Evolutionary conservation across 2,888 invertebrate species (phyloP).

Genomic region (Eupithecia insigniata): DNA sequence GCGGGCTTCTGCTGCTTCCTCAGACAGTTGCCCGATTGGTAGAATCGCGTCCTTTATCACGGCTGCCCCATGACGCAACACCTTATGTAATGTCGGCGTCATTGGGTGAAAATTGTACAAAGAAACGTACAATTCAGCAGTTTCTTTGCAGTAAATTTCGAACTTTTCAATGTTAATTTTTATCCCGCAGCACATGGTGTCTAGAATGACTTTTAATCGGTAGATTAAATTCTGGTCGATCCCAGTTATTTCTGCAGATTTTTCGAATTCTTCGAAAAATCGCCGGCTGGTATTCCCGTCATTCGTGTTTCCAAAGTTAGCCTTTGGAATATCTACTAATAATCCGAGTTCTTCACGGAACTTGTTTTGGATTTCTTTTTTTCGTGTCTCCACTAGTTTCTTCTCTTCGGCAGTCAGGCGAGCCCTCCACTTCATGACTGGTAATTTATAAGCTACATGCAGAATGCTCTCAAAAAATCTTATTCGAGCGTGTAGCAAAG

Average conservation of each 20-base stretch:
- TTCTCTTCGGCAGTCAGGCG: not conserved
- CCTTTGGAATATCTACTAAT: conserved; percentile 14
- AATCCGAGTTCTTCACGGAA: not conserved
- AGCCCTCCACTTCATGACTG: not conserved
- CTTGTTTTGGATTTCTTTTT: not conserved
- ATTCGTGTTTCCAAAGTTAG: conserved; percentile 20
- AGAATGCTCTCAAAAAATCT: conserved; percentile 38
- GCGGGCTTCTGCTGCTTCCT: conserved; percentile 37
- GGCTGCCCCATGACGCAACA: conserved; percentile 25
- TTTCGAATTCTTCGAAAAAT: not conserved
- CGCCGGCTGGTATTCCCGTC: conserved; percentile 8
- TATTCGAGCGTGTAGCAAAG: conserved; percentile 42
- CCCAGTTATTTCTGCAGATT: conserved; percentile 1
- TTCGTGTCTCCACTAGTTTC: not conserved
- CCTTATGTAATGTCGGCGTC: conserved; percentile 27
- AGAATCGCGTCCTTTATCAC: conserved; percentile 34
- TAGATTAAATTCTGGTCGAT: conserved; percentile 11
- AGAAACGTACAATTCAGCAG: conserved; percentile 18
- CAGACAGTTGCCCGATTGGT: conserved; percentile 20
- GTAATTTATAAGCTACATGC: conserved; percentile 1
- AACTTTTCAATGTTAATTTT: conserved; percentile 9
- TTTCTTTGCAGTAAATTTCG: conserved; percentile 20
- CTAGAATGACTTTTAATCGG: conserved; percentile 20
- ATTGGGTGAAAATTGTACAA: conserved; percentile 27
- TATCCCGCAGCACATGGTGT: conserved; percentile 7